Evolutionary conservation across 2,797 vertebrate species (phyloP), one percentile per base, ranked within the genome.

Genomic region (Coracias cyanogaster): DNA sequence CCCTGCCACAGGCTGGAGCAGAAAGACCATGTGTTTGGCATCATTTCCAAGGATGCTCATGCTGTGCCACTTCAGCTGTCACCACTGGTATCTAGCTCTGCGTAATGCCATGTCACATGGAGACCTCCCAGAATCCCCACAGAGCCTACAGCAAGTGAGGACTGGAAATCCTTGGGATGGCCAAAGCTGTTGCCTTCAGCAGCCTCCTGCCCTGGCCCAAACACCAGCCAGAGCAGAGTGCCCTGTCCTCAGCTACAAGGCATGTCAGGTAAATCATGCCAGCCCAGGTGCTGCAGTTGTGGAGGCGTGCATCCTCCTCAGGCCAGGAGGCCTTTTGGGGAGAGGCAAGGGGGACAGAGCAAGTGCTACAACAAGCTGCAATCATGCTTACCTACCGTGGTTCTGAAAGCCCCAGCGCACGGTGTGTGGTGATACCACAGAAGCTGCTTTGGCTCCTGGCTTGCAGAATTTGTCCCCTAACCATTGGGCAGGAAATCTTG

Each of bases 371-470:
- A 13, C 3, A 39, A 72, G 35, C 82, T 28, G 6, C 10, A 43
- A 1, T 13, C 5, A 1, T 54, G 13, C 48, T 61, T 45, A 24
- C 28, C 39, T 49, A 35, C 24, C 0, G 1, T 6, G 12, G 28
- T 21, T 57, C 48, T 86, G 71, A 72, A 78, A 78, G 21, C 54
- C 21, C 1, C 1, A 31, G 25, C 22, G 37, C 18, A 12, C 15
- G 4, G 24, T 41, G 7, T 2, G 0, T 39, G 22, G 15, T 71
- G 46, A 35, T 51, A 61, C 22, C 12, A 28, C 21, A 77, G 33
- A 28, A 4, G 7, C 24, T n/a, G 35, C 31, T 54, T 87, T 7
- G 4, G 31, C 18, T 49, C 41, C 60, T 54, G 35, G 22, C 13
- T 37, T 72, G 26, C 39, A 54, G 29, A 76, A 46, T 64, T 35